A percentile compares a stretch with the other conserved stretches of the same genome.
Conservation (phyloP, 2,888 invertebrate genomes). For the Nowickia ferox region DNA sequence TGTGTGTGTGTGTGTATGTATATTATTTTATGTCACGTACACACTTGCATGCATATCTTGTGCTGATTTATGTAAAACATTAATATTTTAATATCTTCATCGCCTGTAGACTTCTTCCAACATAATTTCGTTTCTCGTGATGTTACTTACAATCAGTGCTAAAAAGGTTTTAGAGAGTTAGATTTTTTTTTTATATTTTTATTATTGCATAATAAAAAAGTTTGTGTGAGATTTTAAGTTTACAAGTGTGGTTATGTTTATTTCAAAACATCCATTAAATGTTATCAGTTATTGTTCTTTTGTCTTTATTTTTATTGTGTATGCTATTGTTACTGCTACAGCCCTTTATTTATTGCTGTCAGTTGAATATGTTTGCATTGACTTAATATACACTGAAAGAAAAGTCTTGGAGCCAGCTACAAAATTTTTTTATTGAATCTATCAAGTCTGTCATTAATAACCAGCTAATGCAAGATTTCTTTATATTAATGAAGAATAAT, state of each 20-base stretch:
- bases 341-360: conserved; percentile 33
- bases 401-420: background rate
- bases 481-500: too few species aligned
- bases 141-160: conserved; percentile 19
- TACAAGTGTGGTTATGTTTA: conserved; percentile 10
- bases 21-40: conserved; percentile 29
- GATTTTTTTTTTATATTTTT: conserved; percentile 31
- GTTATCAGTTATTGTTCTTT: conserved; percentile 64
- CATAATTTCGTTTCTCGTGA: conserved; percentile 3
- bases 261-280: conserved; percentile 65
- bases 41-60: conserved; percentile 8
- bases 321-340: background rate
- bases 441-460: too few species aligned
- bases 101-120: conserved; percentile 28
- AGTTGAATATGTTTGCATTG: conserved; percentile 41
- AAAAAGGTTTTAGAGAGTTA: conserved; percentile 10
- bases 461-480: too few species aligned
- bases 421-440: too few species aligned
- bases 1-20: background rate
- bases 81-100: conserved; percentile 72
- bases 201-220: conserved; percentile 46
- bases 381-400: background rate
- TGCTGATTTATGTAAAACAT: conserved; percentile 71
- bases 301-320: conserved; percentile 24
- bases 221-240: conserved; percentile 23